These are phyloP conservation scores for Perca schrenkii DNA, from an alignment of 2,113 vertebrate species.

Conservation along the genomic window DNA sequence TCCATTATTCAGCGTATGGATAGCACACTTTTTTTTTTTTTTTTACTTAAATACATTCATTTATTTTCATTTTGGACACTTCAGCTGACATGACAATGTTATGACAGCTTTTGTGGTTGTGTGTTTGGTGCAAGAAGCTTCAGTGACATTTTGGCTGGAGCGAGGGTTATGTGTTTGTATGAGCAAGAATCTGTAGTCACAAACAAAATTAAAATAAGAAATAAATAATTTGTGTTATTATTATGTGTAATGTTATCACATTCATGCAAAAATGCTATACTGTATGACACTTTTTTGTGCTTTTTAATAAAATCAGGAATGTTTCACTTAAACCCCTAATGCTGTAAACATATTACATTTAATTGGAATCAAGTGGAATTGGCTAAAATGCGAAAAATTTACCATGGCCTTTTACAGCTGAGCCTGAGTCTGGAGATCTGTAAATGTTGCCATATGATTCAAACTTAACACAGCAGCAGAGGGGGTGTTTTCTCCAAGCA, in stretches of 20 bases:
- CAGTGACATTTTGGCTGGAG: neutral
- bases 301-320: neutral
- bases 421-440: conserved; percentile 4
- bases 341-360: neutral
- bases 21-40: neutral
- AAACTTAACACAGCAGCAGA: conserved; percentile 25
- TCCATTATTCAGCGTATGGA: neutral
- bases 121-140: neutral
- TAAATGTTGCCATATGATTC: conserved; percentile 36
- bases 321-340: neutral
- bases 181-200: neutral
- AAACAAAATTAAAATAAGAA: neutral
- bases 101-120: neutral
- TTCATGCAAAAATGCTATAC: neutral
- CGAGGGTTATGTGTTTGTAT: neutral
- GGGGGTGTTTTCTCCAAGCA: conserved; percentile 64
- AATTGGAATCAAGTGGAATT: neutral
- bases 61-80: neutral
- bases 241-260: neutral
- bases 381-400: conserved; percentile 2
- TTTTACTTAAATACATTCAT: neutral
- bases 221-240: too few relatives aligned
- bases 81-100: neutral
- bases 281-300: neutral
- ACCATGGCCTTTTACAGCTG: neutral